Base-by-base conservation (phyloP, 2,797 vertebrate species). In the Masticophis lateralis region DNA sequence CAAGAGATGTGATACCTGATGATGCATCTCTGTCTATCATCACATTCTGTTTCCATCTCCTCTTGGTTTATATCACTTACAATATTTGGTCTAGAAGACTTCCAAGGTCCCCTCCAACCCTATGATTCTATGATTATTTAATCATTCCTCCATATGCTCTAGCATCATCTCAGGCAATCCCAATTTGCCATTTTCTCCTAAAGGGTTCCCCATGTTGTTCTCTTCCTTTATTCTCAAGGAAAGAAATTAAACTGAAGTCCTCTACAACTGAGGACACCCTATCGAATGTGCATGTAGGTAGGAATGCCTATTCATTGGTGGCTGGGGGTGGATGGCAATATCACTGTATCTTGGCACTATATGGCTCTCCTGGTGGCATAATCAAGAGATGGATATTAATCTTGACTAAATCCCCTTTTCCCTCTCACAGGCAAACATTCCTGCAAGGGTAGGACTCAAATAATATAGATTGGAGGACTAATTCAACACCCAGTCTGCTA, bases 321-420 rank as follows among this genome's bases (percentile, higher is more conserved):
- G 88, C 59, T 94, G 66, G 93, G 79, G 87, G 37, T 37, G 18
- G 11, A n/a, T 89, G 56, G 43, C 91, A 92, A 83, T n/a, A 86
- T 93, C 93, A 0, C 94, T 69, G 55, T 63, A 94, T 93, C 95
- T 96, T 96, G 96, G 96, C 95, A 93, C 32, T 14, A 0, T 8
- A 59, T 92, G 95, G 60, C 91, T 79, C 95, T 96, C 95, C 93
- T 94, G 87, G 95, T 96, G 96, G 93, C 89, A 90, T 95, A 95
- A 94, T 96, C 97, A 96, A 93, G 94, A 96, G 69, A 88, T 95
- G 95, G 94, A 96, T 96, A 94, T 92, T 94, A 95, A 95, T 96
- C 60, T 0, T 93, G 92, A 95, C 94, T 93, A 92, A 96, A 94
- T 93, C 95, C 94, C 94, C 92, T 94, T 89, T 94, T 94, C 94